Evolutionary conservation across 2,797 vertebrate genomes (phyloP).

Genomic region (Adrianichthys oophorus): DNA sequence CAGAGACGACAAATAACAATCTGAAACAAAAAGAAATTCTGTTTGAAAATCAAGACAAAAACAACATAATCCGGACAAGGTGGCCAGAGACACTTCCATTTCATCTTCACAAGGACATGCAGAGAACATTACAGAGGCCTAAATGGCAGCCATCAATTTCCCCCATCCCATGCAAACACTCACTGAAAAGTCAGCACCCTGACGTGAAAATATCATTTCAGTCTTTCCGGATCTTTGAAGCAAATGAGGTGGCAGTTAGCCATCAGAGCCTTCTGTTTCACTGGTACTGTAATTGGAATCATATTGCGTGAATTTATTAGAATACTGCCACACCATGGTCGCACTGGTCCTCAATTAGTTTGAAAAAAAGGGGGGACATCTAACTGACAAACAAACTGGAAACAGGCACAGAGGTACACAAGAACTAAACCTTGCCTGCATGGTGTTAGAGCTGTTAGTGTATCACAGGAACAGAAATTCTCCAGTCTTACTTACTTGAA

Average conservation of each 20-base stretch:
- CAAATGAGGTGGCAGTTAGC: conserved; percentile 26
- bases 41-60: conserved; percentile 53
- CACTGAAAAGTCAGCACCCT: conserved; percentile 22
- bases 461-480: too few relatives aligned
- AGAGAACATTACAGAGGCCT: conserved; percentile 3
- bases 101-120: conserved; percentile 28
- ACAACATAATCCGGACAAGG: conserved; percentile 32
- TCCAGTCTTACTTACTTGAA: too few relatives aligned
- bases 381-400: conserved; percentile 42
- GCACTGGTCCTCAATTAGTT: conserved; percentile 35
- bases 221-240: conserved; percentile 21
- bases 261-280: conserved; percentile 24
- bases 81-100: conserved; percentile 16
- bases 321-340: conserved; percentile 5
- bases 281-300: conserved; percentile 8
- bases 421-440: too few relatives aligned
- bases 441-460: too few relatives aligned
- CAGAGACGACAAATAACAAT: conserved; percentile 40
- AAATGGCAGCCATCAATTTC: conserved; percentile 21
- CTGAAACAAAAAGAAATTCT: conserved; percentile 28
- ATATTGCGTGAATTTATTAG: conserved; percentile 5
- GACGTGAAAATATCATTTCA: conserved; percentile 21
- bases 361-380: conserved; percentile 33
- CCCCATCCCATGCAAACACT: neutral
- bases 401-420: conserved; percentile 5